phyloP scores from a whole-genome alignment of 2,113 vertebrate genomes.

The Dasyurus viverrinus region DNA sequence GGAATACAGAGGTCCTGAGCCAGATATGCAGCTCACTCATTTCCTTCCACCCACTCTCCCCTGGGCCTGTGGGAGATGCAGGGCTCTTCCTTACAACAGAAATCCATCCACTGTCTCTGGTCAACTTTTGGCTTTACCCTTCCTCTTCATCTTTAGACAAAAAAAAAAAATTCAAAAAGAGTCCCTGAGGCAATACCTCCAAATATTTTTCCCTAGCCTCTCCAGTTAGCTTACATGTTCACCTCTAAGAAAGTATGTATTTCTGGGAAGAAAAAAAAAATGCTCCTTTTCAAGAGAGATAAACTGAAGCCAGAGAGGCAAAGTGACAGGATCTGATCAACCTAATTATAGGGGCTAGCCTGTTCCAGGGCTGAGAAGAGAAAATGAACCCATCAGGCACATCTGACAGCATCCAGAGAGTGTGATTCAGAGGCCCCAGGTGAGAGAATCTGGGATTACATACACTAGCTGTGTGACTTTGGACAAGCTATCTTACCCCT shows the following conservation, averaged over 20 bases:
- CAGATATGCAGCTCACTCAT: background rate
- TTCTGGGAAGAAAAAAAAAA: background rate
- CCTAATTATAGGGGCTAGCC: background rate
- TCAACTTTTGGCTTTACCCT: background rate
- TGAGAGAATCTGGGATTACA: background rate
- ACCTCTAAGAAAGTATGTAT: background rate
- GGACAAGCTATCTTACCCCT: background rate
- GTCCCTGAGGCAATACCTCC: background rate
- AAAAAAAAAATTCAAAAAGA: background rate
- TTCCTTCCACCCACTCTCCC: conserved; percentile 2
- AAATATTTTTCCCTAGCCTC: background rate
- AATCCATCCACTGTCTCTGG: background rate
- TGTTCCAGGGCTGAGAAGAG: background rate
- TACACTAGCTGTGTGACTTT: background rate
- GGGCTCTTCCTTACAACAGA: background rate
- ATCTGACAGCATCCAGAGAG: background rate
- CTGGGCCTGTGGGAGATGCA: background rate
- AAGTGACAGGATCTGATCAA: background rate
- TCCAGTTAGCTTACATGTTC: background rate
- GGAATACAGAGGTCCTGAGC: background rate
- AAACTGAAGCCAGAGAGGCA: background rate
- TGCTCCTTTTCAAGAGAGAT: background rate
- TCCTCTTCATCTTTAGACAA: background rate
- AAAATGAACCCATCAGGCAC: background rate
- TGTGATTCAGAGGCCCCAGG: background rate